A percentile compares a stretch with the other conserved stretches of the same genome.
Conservation (phyloP, 2,888 invertebrate species). For the Tholera decimalis region DNA sequence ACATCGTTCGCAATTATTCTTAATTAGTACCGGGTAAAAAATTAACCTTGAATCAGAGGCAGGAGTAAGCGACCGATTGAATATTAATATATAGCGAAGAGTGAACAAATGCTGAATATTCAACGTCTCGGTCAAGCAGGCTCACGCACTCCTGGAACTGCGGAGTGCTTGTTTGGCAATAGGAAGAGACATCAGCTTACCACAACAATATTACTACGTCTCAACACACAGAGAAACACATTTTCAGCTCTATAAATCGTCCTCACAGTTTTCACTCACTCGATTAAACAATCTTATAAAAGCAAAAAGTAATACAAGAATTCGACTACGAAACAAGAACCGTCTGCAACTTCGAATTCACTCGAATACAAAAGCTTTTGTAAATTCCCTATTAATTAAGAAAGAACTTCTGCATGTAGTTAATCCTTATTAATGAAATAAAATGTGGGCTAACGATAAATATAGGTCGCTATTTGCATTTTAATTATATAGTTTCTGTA, state of each 20-base stretch:
- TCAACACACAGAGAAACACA: conserved; percentile 12
- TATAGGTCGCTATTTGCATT: conserved; percentile 62
- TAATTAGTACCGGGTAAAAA: conserved; percentile 80
- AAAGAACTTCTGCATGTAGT: conserved; percentile 26
- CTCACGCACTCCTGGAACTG: conserved; percentile 74
- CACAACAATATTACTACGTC: conserved; percentile 4
- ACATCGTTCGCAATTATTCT: conserved; percentile 73
- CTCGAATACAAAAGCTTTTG: conserved; percentile 32
- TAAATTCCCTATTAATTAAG: conserved; percentile 37
- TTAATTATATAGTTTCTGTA: conserved; percentile 60
- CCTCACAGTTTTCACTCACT: conserved; percentile 14
- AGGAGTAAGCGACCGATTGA: conserved; percentile 84
- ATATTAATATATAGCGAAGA: conserved; percentile 82
- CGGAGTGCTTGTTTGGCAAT: conserved; percentile 58
- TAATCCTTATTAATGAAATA: conserved; percentile 40
- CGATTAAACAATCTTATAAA: conserved; percentile 18
- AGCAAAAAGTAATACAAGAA: conserved; percentile 40
- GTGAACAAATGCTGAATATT: conserved; percentile 85
- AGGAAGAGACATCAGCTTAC: conserved; percentile 48
- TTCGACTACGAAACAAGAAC: conserved; percentile 23
- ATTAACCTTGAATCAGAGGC: conserved; percentile 84
- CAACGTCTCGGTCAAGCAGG: conserved; percentile 84
- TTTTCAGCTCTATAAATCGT: conserved; percentile 10
- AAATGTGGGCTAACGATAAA: conserved; percentile 66
- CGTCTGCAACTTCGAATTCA: conserved; percentile 26